Percentiles rank a stretch among this genome's conserved stretches.
Evolutionary conservation across 2,888 invertebrate species (phyloP).

Genomic region (Stegana nigrithorax): DNA sequence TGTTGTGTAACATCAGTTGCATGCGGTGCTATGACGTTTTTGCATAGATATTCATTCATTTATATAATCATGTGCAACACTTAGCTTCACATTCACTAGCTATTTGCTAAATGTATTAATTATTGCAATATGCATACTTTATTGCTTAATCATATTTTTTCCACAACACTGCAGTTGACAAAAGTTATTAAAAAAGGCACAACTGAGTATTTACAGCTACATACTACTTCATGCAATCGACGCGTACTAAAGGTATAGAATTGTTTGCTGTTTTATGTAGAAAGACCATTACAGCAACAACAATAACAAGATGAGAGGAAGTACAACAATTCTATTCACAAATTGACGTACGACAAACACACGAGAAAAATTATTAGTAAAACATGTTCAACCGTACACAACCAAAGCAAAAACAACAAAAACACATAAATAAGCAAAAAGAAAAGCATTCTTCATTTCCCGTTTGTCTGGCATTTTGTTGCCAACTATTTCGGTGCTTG

Average conservation of each 20-base stretch:
- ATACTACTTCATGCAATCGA: not conserved
- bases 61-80: slow-evolving; percentile 44
- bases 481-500: slow-evolving; percentile 13
- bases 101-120: too few species aligned
- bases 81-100: too few species aligned
- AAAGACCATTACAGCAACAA: not conserved
- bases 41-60: slow-evolving; percentile 26
- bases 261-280: not conserved
- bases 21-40: too few species aligned
- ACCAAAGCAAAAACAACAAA: not conserved
- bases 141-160: too few species aligned
- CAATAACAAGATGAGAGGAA: slow-evolving; percentile 1
- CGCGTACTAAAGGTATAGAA: slow-evolving; percentile 17
- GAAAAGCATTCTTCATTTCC: slow-evolving; percentile 3
- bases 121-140: too few species aligned
- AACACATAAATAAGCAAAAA: too few species aligned
- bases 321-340: not conserved
- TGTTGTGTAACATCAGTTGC: slow-evolving; percentile 42
- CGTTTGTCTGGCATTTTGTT: not conserved
- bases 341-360: too few species aligned
- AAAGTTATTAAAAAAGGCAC: too few species aligned
- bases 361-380: not conserved
- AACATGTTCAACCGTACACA: too few species aligned
- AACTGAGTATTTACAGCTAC: too few species aligned
- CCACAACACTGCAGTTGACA: too few species aligned